Evolutionary conservation across 2,113 vertebrate species (phyloP), one percentile per base, ranked within the genome.

Genomic region (Galeopterus variegatus): DNA sequence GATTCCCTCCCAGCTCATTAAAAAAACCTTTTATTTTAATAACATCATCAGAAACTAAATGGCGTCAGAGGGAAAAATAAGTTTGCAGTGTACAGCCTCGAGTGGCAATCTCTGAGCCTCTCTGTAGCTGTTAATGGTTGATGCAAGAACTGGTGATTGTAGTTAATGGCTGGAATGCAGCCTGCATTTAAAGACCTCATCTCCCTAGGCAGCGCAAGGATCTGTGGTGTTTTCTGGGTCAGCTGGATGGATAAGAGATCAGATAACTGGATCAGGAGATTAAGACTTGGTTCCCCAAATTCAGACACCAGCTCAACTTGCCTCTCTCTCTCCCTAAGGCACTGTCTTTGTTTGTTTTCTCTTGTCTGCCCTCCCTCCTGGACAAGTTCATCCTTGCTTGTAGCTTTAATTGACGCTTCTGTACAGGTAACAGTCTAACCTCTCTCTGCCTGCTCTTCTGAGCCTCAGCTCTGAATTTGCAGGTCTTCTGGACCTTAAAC

Each of bases 1-100:
- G 93, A 97, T 97, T 97, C 90, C 89, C 96, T 97, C 90, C 89
- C 65, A 97, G 94, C 96, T 98, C 96, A 83, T 97, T 97, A 94
- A 96, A 96, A 92, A 62, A 79, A 70, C 14, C 58, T 97, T 95
- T 94, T 69, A 95, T 91, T 97, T 97, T 97, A 98, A 97, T 97
- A 97, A 96, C 95, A 88, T 76, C 87, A 85, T 93, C 90, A 93
- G 80, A 96, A 91, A 81, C 62, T 70, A 97, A 96, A 91, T 15
- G 88, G 73, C 80, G 90, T 95, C 84, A 93, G 90, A 65, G 84
- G 94, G 80, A 86, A 95, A 97, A 94, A 64, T 93, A 93, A 83
- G 72, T 96, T 95, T 88, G 48, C 58, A 60, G 17, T 15, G 67
- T 60, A 76, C n/a, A 90, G 83, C 19, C 95, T 83, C 18, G 1